phyloP scores from a whole-genome alignment of 2,113 vertebrate genomes.

The Spea bombifrons region DNA sequence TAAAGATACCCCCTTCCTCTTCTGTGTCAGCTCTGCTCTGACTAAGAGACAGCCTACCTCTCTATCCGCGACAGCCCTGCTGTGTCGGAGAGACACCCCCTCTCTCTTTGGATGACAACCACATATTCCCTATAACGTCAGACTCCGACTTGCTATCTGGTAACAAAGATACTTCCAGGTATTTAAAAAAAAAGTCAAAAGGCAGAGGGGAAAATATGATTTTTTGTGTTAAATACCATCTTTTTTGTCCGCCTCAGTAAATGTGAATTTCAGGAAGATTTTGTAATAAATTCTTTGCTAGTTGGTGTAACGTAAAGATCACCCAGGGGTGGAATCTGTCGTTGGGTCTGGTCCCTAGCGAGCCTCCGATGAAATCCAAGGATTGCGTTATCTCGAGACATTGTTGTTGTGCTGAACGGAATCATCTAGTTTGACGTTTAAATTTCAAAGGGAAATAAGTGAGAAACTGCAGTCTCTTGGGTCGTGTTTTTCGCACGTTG shows the following conservation, averaged over 20 bases:
- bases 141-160: neutral
- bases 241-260: neutral
- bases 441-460: neutral
- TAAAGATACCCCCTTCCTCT: neutral
- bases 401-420: constrained; percentile 11
- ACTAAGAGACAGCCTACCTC: neutral
- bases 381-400: constrained; percentile 9
- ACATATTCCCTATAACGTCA: neutral
- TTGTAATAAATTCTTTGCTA: constrained; percentile 23
- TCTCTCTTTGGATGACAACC: neutral
- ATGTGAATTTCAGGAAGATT: neutral
- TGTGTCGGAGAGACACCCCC: constrained; percentile 4
- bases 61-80: neutral
- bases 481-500: too few species aligned
- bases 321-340: constrained; percentile 9
- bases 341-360: too few species aligned
- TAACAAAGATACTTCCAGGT: neutral
- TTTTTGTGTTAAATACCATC: too few species aligned
- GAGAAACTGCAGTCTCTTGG: neutral
- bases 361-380: constrained; percentile 1
- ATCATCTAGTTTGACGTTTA: constrained; percentile 1
- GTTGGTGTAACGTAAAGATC: constrained; percentile 7
- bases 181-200: neutral
- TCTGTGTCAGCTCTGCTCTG: neutral
- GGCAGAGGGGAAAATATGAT: too few species aligned